These are phyloP conservation scores for Labroides dimidiatus DNA, from an alignment of 2,797 vertebrate species.

Conservation along the genomic window DNA sequence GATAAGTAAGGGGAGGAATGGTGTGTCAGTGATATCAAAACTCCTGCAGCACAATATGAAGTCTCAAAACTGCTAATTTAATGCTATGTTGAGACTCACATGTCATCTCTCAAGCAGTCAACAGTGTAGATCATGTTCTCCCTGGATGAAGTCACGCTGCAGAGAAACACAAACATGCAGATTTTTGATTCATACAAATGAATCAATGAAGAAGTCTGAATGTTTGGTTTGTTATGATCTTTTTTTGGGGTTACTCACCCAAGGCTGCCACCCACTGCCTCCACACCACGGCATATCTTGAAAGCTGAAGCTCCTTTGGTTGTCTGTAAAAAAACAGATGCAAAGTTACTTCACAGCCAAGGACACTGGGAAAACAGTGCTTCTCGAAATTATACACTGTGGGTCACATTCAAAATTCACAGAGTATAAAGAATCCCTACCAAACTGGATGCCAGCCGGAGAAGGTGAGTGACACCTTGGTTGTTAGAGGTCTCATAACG, in stretches of 20 bases:
- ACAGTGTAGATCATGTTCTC: constrained; percentile 92
- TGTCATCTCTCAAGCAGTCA: constrained; percentile 91
- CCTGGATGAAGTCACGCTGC: constrained; percentile 91
- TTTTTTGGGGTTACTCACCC: constrained; percentile 83
- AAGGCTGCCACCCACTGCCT: constrained; percentile 93
- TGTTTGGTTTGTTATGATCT: not conserved
- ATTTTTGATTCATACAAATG: constrained; percentile 30
- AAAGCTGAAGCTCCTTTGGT: constrained; percentile 98
- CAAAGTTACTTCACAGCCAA: not conserved
- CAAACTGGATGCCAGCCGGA: constrained; percentile 91
- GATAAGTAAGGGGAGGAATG: not conserved
- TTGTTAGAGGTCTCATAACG: constrained; percentile 89
- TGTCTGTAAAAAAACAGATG: constrained; percentile 81
- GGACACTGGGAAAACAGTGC: not conserved
- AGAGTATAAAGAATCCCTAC: constrained; percentile 70
- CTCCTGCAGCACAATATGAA: not conserved
- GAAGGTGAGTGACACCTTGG: constrained; percentile 90
- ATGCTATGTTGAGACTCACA: constrained; percentile 85
- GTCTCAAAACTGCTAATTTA: not conserved
- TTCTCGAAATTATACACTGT: not conserved
- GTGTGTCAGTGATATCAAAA: not conserved
- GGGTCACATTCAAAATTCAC: not conserved
- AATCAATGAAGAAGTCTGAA: not conserved
- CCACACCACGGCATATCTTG: constrained; percentile 93
- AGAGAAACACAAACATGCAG: constrained; percentile 38